Conservation (phyloP, 2,113 vertebrate species). For the Pithys albifrons region DNA sequence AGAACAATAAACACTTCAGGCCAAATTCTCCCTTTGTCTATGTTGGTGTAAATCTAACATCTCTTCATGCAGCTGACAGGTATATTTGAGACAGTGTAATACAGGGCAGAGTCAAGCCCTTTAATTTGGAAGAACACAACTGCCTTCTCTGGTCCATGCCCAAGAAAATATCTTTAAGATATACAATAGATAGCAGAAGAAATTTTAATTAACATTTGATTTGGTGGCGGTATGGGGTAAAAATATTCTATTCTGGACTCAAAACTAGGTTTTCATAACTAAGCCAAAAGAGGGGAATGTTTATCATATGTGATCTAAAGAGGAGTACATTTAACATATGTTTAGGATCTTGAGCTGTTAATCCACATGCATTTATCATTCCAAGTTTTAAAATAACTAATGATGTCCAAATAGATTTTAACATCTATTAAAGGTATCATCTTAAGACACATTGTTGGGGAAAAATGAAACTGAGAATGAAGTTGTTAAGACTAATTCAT, state of each 20-base stretch:
- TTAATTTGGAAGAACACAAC: neutral
- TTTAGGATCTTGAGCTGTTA: neutral
- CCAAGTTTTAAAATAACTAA: conserved; percentile 31
- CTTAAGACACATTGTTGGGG: neutral
- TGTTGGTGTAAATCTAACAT: neutral
- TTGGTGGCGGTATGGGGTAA: neutral
- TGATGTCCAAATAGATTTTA: neutral
- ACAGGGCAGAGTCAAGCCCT: neutral
- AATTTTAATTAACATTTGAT: neutral
- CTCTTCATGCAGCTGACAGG: neutral
- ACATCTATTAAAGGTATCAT: conserved; percentile 23
- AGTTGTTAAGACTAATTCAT: conserved; percentile 12
- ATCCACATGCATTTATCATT: conserved; percentile 1
- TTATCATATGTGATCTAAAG: neutral
- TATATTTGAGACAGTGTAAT: neutral
- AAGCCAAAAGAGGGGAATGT: neutral
- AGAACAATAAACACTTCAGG: neutral
- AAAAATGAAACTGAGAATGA: conserved; percentile 2
- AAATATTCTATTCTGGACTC: neutral
- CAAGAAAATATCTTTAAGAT: neutral
- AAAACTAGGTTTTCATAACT: neutral
- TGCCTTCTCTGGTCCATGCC: neutral
- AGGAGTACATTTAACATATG: conserved; percentile 11
- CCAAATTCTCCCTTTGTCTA: neutral
- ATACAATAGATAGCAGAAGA: neutral